Evolutionary conservation across 1,140 invertebrate species (phyloP).

Genomic region (Nomia melanderi): DNA sequence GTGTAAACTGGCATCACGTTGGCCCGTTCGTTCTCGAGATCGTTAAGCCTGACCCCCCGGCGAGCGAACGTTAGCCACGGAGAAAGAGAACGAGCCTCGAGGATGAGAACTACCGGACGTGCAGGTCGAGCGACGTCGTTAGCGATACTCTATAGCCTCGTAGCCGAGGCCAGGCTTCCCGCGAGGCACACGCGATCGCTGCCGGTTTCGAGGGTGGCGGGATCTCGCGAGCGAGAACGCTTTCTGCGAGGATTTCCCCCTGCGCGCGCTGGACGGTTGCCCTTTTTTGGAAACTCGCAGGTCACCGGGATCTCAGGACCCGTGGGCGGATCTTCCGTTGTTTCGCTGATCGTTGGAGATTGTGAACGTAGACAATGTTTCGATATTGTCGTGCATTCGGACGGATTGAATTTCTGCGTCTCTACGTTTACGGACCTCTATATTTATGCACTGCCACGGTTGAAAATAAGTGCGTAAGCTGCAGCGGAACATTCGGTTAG

Average conservation of each 20-base stretch:
- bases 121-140: slow-evolving; percentile 68
- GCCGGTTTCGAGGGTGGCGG: slow-evolving; percentile 2
- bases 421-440: too few species aligned
- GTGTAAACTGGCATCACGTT: slow-evolving; percentile 74
- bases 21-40: slow-evolving; percentile 66
- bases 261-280: background rate
- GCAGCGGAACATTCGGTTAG: too few species aligned
- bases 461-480: too few species aligned
- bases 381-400: too few species aligned
- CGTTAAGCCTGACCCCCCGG: slow-evolving; percentile 73
- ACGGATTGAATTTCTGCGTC: too few species aligned
- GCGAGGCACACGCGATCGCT: slow-evolving; percentile 31
- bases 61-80: slow-evolving; percentile 65
- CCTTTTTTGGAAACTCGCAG: background rate
- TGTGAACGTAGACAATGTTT: too few species aligned
- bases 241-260: slow-evolving; percentile 4
- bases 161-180: slow-evolving; percentile 21
- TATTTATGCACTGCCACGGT: too few species aligned
- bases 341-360: background rate
- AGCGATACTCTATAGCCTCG: slow-evolving; percentile 55
- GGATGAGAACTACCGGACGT: slow-evolving; percentile 72
- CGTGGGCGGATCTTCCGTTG: background rate
- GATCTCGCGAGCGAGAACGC: slow-evolving; percentile 1
- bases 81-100: slow-evolving; percentile 70
- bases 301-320: background rate